These are phyloP conservation scores for Astreopora myriophthalma DNA, from an alignment of 64 coral and sea anemone genomes.

Conservation along the genomic window DNA sequence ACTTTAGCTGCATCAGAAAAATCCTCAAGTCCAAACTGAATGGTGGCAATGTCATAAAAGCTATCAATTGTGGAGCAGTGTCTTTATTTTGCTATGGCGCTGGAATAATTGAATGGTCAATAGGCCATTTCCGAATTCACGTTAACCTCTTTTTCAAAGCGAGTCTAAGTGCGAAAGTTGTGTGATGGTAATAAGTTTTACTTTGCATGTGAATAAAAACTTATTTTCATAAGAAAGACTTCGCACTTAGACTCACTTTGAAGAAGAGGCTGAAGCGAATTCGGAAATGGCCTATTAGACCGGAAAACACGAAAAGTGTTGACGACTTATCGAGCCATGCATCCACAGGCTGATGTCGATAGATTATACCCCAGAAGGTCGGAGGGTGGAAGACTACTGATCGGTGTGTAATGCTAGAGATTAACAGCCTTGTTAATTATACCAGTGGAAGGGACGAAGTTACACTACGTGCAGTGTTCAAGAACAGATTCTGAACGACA, in stretches of 20 bases:
- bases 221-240: background rate
- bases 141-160: too few relatives aligned
- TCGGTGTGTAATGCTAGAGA: too few relatives aligned
- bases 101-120: slow-evolving; percentile 12
- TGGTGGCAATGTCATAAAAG: slow-evolving; percentile 3
- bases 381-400: too few relatives aligned
- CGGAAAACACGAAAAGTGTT: background rate
- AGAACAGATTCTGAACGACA: background rate
- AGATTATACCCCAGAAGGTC: background rate
- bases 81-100: background rate
- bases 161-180: too few relatives aligned
- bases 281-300: background rate
- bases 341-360: background rate
- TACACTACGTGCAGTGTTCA: background rate
- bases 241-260: too few relatives aligned
- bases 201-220: too few relatives aligned
- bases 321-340: background rate
- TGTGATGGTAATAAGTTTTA: too few relatives aligned
- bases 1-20: slow-evolving; percentile 29
- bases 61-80: slow-evolving; percentile 37
- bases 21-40: slow-evolving; percentile 43
- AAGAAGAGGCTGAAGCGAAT: too few relatives aligned
- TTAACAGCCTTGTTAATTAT: background rate
- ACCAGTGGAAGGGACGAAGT: background rate
- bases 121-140: too few relatives aligned